Base-by-base conservation (phyloP, 2,113 vertebrate genomes). In the Xiphophorus hellerii region DNA sequence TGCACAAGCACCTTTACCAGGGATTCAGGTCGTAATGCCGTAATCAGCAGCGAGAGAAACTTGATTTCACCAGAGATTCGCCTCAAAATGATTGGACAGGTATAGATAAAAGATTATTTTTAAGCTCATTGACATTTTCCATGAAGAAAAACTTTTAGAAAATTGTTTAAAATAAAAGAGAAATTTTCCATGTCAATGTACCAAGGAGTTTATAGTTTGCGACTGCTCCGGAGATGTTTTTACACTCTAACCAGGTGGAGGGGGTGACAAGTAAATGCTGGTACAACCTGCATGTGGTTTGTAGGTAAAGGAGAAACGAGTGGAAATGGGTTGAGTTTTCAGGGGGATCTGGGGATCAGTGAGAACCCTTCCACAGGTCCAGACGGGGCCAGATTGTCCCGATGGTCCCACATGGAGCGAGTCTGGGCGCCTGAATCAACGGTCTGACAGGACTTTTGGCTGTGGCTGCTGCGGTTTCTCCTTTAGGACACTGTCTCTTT, bases 251-350 rank as follows among this genome's bases (percentile, higher is more conserved):
- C 27, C 15, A 42, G 10, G 31, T 31, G 8, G 29, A 39, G 25
- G 39, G 69, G 66, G 80, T 77, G 74, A 84, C 82, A 39, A 48
- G 69, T 22, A 48, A 29, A 60, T 31, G 65, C 76, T 72, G 66
- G 70, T 77, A 64, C 62, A 78, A 35, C 75, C 60, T 79, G 70
- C 8, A 29, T 60, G 58, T 58, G 78, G 76, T 27, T 5, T 25
- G 17, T 17, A 66, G 66, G 8, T 3, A 33, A 42, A 76, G 58
- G 60, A 28, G 11, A 54, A 64, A 63, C 15, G 48, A 74, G 66
- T 58, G 15, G 37, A 25, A 35, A 28, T 33, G 60, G 67, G 77
- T 5, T 51, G 44, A 64, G 74, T 58, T 33, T 25, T 58, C 22
- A n/a, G 25, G 22, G 22, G 80, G 60, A 61, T 33, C 22, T 22